Base-by-base conservation (phyloP, 2,888 invertebrate species). In the Monopis laevigella region DNA sequence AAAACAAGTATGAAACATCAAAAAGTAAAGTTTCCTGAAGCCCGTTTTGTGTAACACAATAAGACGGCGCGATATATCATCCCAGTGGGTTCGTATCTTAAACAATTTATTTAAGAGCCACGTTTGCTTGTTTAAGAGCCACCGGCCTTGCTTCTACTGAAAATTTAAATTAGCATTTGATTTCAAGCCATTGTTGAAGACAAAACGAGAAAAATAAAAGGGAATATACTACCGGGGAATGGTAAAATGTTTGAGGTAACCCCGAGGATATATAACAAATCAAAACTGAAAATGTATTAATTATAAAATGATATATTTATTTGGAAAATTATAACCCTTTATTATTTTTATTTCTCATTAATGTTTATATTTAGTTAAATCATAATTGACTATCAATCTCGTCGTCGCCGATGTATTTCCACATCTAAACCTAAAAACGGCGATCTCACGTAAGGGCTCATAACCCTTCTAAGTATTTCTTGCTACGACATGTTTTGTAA, bases 151-250 rank as follows among this genome's bases (percentile, higher is more conserved):
- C 11, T n/a, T 41, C 44, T 42, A 41, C 59, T 59, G 54, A 57
- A 64, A 65, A 65, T 66, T 67, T 58, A 69, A 68, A 69, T 68
- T 57, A 64, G 63, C 64, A 66, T 67, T 68, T 67, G 65, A 67
- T 65, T 64, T 56, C 53, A 51, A 50, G 55, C 55, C 56, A 60
- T 64, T 65, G 65, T 68, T 60, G 39, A 24, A 34, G 26, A 14
- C 56, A 16, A 42, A 42, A 42, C 42, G 40, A 51, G 55, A 59
- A 59, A 62, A 62, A 63, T 64, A 64, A 59, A 56, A 53, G 35
- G 17, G 51, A 53, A 16, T 17, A 16, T 6, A 2, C 3, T 3
- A 3, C 4, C 2, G 16, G 6, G 17, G 3, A 2, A 11, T 34
- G 34, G 14, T 10, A 34, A 34, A 34, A 34, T 14, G 17, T 4